These are phyloP conservation scores for Ceratotherium simum DNA, from an alignment of 2,113 vertebrate genomes.

Conservation along the genomic window DNA sequence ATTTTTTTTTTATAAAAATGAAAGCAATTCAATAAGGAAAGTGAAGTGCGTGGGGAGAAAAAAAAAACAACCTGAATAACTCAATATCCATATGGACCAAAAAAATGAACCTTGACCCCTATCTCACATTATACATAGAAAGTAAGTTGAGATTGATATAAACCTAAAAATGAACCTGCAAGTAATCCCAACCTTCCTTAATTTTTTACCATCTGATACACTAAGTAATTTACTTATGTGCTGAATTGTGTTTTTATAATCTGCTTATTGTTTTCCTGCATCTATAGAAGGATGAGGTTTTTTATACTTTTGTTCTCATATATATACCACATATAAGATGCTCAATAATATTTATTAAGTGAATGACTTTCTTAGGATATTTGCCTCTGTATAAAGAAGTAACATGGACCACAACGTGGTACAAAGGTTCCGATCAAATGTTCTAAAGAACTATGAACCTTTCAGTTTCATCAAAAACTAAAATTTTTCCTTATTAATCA, in stretches of 20 bases:
- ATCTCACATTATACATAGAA: background rate
- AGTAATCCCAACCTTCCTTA: background rate
- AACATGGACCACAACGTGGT: background rate
- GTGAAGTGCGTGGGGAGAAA: background rate
- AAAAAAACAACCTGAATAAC: background rate
- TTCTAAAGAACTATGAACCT: background rate
- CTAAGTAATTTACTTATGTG: background rate
- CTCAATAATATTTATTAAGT: background rate
- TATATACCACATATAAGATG: background rate
- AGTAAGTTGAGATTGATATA: background rate
- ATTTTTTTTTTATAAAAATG: background rate
- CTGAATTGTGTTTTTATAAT: background rate
- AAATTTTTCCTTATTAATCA: background rate
- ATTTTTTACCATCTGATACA: background rate
- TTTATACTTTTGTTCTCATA: background rate
- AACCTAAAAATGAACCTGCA: background rate
- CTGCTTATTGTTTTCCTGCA: background rate
- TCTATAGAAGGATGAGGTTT: background rate
- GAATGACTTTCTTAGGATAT: background rate
- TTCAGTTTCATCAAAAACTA: background rate
- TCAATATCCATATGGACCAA: background rate
- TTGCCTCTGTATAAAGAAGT: background rate
- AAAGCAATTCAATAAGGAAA: background rate
- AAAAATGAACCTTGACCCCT: background rate
- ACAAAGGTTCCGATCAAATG: background rate